phyloP scores from a whole-genome alignment of 2,113 vertebrate genomes.

The Mobula hypostoma region DNA sequence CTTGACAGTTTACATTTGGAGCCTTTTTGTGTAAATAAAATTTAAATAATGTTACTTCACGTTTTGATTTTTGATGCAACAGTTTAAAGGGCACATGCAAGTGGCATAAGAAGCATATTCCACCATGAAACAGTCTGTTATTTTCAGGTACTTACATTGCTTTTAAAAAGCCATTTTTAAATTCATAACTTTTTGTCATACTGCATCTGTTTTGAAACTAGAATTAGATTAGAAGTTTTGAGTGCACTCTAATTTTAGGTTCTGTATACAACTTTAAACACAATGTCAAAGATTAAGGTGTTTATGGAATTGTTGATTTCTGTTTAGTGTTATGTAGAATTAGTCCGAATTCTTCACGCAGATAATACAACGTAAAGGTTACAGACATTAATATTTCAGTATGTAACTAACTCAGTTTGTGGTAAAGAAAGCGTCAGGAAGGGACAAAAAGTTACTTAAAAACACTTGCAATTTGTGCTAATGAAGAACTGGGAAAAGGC shows the following conservation, averaged over 20 bases:
- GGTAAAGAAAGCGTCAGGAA: neutral
- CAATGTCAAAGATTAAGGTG: neutral
- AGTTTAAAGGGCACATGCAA: neutral
- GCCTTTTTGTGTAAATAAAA: neutral
- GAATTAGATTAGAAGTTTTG: neutral
- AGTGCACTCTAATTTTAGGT: neutral
- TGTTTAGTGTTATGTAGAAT: neutral
- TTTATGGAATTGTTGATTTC: neutral
- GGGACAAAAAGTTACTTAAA: neutral
- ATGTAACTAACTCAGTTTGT: neutral
- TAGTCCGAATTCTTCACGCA: neutral
- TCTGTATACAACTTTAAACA: neutral
- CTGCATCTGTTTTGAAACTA: neutral
- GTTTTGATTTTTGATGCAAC: neutral
- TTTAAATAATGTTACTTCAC: neutral
- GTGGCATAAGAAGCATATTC: neutral
- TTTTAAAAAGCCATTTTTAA: neutral
- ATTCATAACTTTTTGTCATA: neutral
- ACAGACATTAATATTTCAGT: neutral
- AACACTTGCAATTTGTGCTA: neutral
- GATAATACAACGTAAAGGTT: neutral
- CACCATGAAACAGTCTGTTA: neutral
- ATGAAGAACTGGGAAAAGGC: neutral
- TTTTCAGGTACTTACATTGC: neutral
- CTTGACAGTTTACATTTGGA: neutral